Base-by-base conservation (phyloP, 2,113 vertebrate genomes). In the Calonectris borealis region DNA sequence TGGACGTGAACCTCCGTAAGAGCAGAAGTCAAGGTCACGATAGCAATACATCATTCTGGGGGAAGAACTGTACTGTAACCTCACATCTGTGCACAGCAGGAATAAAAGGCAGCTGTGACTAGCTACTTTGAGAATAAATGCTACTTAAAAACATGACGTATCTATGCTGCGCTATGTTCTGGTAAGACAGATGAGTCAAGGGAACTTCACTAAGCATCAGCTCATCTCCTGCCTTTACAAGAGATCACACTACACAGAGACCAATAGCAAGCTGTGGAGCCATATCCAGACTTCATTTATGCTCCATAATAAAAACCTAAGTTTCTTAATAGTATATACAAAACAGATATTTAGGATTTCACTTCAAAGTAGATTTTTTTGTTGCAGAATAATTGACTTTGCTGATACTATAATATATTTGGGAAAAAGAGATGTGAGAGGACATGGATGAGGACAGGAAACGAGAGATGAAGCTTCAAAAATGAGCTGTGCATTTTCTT, bases 1-100 rank as follows among this genome's bases (percentile, higher is more conserved):
- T 92, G 96, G 95, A 90, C 86, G 13, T 86, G 96, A 98, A 87
- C 75, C 68, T 95, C 94, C 0, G 0, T 19, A 81, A 93, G 77
- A 95, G 81, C 94, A 90, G 90, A 78, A 69, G 83, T 61, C 49
- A 94, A 92, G 96, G 80, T 83, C 94, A 83, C 1, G 1, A 93
- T 34, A 90, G 72, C 72, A 91, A 90, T 95, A 81, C 55, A 96
- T 97, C 94, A 96, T 75, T 80, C 69, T 13, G 55, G 78, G 80
- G 87, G 66, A 91, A 92, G 83, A 93, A 57, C 62, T 12, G n/a
- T 34, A 87, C 89, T 92, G 84, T 73, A 93, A 86, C 73, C 85
- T 93, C 92, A 42, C 91, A 73, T 73, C 87, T 91, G 85, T 55
- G 86, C 24, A 1, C 24, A 16, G 49, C 77, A 66, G 54, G 61